Conservation (phyloP, 2,888 invertebrate genomes). For the Epinotia demarniana region DNA sequence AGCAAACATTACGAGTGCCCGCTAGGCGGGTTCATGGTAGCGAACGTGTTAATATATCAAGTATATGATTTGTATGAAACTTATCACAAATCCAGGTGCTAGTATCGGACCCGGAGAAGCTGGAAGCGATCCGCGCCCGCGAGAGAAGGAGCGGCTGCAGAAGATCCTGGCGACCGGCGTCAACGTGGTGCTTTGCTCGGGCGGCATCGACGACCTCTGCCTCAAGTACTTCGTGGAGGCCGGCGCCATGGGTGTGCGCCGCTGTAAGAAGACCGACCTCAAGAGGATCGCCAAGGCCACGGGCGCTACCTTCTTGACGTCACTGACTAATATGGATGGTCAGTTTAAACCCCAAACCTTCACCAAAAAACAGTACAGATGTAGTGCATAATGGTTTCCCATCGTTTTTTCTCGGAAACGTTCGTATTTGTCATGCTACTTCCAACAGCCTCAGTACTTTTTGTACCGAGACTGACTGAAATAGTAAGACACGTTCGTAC, state of each 20-base stretch:
- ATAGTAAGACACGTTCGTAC: no score
- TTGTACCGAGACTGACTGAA: no score
- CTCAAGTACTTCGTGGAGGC: conserved; percentile 99
- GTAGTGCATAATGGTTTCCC: no score
- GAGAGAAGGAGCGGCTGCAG: conserved; percentile 98
- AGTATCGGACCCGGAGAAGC: conserved; percentile 96
- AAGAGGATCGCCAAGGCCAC: conserved; percentile 99
- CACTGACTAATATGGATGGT: conserved; percentile 98
- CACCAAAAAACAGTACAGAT: background rate
- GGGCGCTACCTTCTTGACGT: conserved; percentile 95
- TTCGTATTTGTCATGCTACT: no score
- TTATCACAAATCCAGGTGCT: conserved; percentile 82
- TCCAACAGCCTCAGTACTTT: no score
- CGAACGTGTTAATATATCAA: no score
- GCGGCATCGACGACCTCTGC: conserved; percentile 99
- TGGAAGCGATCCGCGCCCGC: conserved; percentile 97
- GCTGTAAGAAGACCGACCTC: conserved; percentile 97
- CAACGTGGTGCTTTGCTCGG: conserved; percentile 96
- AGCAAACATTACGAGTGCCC: no score
- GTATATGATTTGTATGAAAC: no score
- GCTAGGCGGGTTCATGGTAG: no score
- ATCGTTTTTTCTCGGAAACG: no score
- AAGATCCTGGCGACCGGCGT: conserved; percentile 98
- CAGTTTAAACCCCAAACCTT: conserved; percentile 42
- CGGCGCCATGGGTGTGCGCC: conserved; percentile 98